Evolutionary conservation across 2,113 vertebrate genomes (phyloP), one percentile per base, ranked within the genome.

Genomic region (Cathartes aura): DNA sequence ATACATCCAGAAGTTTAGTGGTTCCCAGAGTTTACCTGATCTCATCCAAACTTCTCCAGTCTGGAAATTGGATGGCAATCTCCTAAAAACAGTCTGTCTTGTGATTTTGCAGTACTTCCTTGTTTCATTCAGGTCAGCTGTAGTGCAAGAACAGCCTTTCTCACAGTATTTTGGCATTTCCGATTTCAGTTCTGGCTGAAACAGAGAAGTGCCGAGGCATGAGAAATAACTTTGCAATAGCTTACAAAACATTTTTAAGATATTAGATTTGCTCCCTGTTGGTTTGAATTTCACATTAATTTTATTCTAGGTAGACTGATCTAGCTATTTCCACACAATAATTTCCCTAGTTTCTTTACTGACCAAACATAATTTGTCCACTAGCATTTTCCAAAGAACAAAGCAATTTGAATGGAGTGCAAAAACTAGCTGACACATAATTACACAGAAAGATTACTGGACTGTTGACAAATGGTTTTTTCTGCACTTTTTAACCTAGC

Each of bases 151-250:
- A 85, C 38, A 92, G 60, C 36, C 53, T 82, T 93, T 94, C 71
- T 93, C 84, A 84, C 70, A 90, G 75, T 83, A 82, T 84, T 91
- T 86, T 95, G 79, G 74, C 36, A 85, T 97, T 97, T 96, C 87
- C 19, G 6, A 89, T 93, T 96, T 89, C 86, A 91, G 71, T 95
- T 94, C 79, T 96, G 82, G 42, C 38, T 96, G 79, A 93, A 97
- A 84, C 27, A 90, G 78, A 64, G 80, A 93, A 90, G 76, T 90
- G 43, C 45, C 9, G 2, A 79, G 26, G 64, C 72, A 90, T 71
- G 78, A 80, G 80, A 93, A 93, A 74, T 78, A 88, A 92, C 45
- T 78, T 63, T 13, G 24, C 55, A 83, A 36, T 52, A 82, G 38
- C 83, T 90, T 91, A 82, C 27, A 70, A 79, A 78, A 88, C 29